phyloP scores from a whole-genome alignment of 30 jellyfish, hydroid and myxozoan genomes.

The Aurelia coerulea region DNA sequence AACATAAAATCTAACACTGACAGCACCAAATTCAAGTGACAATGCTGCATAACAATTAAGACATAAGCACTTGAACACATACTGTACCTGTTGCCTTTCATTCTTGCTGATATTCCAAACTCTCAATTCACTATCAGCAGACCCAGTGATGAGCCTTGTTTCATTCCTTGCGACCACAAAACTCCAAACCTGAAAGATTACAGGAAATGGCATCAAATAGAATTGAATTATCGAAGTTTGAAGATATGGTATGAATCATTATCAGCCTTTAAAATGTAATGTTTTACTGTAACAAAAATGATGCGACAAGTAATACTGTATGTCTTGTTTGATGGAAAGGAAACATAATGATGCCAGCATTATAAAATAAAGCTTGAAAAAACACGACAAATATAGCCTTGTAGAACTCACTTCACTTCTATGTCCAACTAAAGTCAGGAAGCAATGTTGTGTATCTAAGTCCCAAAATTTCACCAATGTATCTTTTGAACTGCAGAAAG shows the following conservation, averaged over 20 bases:
- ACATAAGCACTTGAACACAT: too few species aligned
- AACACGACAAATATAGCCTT: too few species aligned
- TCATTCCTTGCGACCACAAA: slow-evolving; percentile 55
- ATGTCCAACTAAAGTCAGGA: slow-evolving; percentile 93
- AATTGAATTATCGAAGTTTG: not conserved
- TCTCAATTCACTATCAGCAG: slow-evolving; percentile 92
- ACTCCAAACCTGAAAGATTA: slow-evolving; percentile 79
- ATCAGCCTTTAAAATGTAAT: too few species aligned
- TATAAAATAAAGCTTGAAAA: too few species aligned
- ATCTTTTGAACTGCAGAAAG: slow-evolving; percentile 86
- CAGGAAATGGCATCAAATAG: not conserved
- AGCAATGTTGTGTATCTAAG: slow-evolving; percentile 97
- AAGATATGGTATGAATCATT: not conserved
- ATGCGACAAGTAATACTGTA: too few species aligned
- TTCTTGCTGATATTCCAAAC: slow-evolving; percentile 69
- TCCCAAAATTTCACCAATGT: slow-evolving; percentile 97
- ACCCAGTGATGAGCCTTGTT: slow-evolving; percentile 91
- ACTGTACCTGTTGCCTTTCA: slow-evolving; percentile 5
- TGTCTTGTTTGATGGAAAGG: too few species aligned
- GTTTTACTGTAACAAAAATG: too few species aligned
- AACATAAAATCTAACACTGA: too few species aligned
- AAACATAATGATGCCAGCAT: too few species aligned
- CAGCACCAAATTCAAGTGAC: too few species aligned
- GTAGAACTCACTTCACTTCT: slow-evolving; percentile 80
- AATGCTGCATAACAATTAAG: too few species aligned